A percentile compares a stretch with the other conserved stretches of the same genome.
These are phyloP conservation scores for Sphaerophoria taeniata DNA, from an alignment of 2,888 invertebrate species.

Conservation along the genomic window DNA sequence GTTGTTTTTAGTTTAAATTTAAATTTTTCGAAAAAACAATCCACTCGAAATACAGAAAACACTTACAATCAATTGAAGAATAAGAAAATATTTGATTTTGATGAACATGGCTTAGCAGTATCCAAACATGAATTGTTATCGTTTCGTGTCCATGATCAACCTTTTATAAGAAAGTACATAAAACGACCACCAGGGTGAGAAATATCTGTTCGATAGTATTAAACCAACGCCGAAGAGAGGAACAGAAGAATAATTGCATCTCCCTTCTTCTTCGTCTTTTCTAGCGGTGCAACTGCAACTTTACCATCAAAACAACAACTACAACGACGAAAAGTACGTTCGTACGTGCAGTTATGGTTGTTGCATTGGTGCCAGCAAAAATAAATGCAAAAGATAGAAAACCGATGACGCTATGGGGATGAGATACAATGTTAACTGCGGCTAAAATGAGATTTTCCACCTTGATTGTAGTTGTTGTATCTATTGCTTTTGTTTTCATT, in stretches of 20 bases:
- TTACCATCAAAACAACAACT: too few relatives aligned
- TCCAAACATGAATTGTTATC: slow-evolving; percentile 81
- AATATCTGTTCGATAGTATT: neutral
- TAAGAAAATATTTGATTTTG: slow-evolving; percentile 77
- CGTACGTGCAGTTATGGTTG: slow-evolving; percentile 74
- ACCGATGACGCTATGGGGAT: slow-evolving; percentile 29
- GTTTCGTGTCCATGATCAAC: slow-evolving; percentile 78
- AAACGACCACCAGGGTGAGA: slow-evolving; percentile 55
- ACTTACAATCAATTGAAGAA: slow-evolving; percentile 81
- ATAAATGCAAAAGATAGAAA: slow-evolving; percentile 48
- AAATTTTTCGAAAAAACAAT: neutral
- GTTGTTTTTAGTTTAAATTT: neutral
- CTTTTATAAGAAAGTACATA: slow-evolving; percentile 81
- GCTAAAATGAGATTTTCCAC: slow-evolving; percentile 61
- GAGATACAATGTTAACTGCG: slow-evolving; percentile 51
- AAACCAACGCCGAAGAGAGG: neutral
- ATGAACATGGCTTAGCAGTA: slow-evolving; percentile 81
- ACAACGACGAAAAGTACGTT: neutral
- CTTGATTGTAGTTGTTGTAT: slow-evolving; percentile 37
- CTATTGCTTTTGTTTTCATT: slow-evolving; percentile 2
- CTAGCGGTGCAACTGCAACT: too few relatives aligned
- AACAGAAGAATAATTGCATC: slow-evolving; percentile 30
- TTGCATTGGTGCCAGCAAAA: slow-evolving; percentile 71
- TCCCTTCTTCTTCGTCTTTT: slow-evolving; percentile 33
- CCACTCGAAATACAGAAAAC: neutral